phyloP scores from a whole-genome alignment of 2,888 invertebrate species.

The Diploptera punctata region DNA sequence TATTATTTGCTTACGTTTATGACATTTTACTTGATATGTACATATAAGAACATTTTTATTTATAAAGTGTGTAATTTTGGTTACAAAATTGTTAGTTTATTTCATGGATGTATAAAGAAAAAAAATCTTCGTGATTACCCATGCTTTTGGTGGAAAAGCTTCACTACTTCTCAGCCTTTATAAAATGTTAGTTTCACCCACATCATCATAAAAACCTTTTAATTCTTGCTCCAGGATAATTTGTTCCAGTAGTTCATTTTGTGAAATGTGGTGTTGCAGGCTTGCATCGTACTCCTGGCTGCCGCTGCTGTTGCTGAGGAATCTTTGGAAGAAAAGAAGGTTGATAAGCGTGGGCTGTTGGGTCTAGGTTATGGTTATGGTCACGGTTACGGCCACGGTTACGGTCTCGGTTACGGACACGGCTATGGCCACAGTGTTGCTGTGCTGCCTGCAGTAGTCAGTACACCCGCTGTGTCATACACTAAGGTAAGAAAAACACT shows the following conservation, averaged over 20 bases:
- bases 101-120: no score
- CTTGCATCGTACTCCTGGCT: constrained; percentile 6
- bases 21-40: no score
- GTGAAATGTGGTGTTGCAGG: constrained; percentile 16
- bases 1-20: no score
- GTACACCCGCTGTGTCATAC: constrained; percentile 8
- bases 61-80: no score
- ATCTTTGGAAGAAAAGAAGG: constrained; percentile 16
- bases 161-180: no score
- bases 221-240: background rate
- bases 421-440: background rate
- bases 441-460: background rate
- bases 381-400: background rate
- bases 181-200: no score
- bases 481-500: constrained; percentile 6
- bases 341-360: constrained; percentile 34
- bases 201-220: background rate
- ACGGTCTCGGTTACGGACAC: constrained; percentile 25
- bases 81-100: no score
- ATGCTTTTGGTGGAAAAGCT: no score
- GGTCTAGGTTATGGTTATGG: constrained; percentile 31
- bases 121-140: no score
- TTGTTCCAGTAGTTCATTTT: no score
- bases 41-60: no score
- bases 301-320: constrained; percentile 20